Evolutionary conservation across 2,888 invertebrate genomes (phyloP), one percentile per base, ranked within the genome.

Genomic region (Platycheirus rosarum): DNA sequence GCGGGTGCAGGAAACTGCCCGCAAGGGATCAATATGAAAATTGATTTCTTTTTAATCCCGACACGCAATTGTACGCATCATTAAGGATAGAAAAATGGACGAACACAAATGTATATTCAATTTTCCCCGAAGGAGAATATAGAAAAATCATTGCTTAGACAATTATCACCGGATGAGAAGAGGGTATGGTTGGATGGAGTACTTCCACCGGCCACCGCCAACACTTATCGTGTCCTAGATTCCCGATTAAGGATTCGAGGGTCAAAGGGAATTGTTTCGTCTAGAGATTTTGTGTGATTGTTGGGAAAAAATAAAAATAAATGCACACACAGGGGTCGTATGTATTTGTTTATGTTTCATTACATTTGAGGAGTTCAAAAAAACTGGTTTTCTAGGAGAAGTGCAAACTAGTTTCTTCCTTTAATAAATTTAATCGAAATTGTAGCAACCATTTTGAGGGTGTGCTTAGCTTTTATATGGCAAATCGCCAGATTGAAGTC

Each of bases 31-130:
- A 65, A 65, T 65, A 63, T 40, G 40, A 57, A 65, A 73, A 73
- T 73, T 20, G 65, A 65, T 57, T 57, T 49, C 66, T 49, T 32
- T 44, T 44, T 44, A n/a, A 40, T 57, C 8, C 42, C 32, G 40
- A 49, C 66, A 66, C 74, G 57, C 74, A 74, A 74, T 74, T 49
- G 74, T 57, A 74, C 66, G 66, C 74, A 74, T 66, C 66, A 57
- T 66, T 74, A 66, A 57, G 66, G 66, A 74, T 42, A 32, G 48
- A 53, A 57, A 42, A 42, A 42, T 20, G 37, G 55, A 49, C 48
- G 49, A 40, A 48, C 5, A 44, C 32, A 49, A 66, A 74, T 74
- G 40, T 74, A 66, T 74, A 60, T 66, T 55, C 49, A 37, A 65
- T 32, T 49, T 1, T 40, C 55, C 48, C 16, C 2, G 9, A n/a